Evolutionary conservation across 2,888 invertebrate genomes (phyloP).

Genomic region (Ptilodon capucinus): DNA sequence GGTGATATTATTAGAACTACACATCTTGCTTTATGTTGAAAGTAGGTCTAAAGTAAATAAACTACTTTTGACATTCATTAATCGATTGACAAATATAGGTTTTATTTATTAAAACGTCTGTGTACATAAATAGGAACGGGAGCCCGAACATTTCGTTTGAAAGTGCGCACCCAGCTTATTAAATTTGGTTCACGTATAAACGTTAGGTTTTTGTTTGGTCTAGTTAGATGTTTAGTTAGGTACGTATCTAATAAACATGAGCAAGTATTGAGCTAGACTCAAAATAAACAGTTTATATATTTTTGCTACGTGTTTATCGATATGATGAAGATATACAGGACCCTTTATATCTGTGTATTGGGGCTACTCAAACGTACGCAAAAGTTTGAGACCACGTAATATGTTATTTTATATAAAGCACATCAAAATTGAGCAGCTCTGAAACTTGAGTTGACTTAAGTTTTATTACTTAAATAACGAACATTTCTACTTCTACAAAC

Average conservation of each 20-base stretch:
- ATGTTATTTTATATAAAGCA: too few species aligned
- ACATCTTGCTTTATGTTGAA: too few species aligned
- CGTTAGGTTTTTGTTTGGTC: conserved; percentile 28
- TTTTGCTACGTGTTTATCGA: too few species aligned
- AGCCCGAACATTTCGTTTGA: conserved; percentile 8
- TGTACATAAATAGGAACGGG: conserved; percentile 7
- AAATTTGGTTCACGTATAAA: conserved; percentile 31
- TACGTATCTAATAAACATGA: conserved; percentile 23
- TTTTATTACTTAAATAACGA: too few species aligned
- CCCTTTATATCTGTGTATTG: too few species aligned
- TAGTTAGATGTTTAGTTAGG: neutral
- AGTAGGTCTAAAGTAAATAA: neutral
- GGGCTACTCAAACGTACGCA: too few species aligned
- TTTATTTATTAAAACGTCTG: conserved; percentile 8
- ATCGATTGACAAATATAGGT: neutral
- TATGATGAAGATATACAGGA: too few species aligned
- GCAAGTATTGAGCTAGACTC: neutral
- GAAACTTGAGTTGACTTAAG: too few species aligned
- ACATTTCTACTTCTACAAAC: too few species aligned
- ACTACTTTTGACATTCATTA: neutral
- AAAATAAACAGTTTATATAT: neutral
- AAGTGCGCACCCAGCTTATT: conserved; percentile 16
- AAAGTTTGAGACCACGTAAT: too few species aligned
- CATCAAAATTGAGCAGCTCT: too few species aligned
- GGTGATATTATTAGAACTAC: too few species aligned